A percentile compares a stretch with the other conserved stretches of the same genome.
These are phyloP conservation scores for Pogonomyrmex californicus DNA, from an alignment of 1,140 invertebrate species.

Conservation along the genomic window DNA sequence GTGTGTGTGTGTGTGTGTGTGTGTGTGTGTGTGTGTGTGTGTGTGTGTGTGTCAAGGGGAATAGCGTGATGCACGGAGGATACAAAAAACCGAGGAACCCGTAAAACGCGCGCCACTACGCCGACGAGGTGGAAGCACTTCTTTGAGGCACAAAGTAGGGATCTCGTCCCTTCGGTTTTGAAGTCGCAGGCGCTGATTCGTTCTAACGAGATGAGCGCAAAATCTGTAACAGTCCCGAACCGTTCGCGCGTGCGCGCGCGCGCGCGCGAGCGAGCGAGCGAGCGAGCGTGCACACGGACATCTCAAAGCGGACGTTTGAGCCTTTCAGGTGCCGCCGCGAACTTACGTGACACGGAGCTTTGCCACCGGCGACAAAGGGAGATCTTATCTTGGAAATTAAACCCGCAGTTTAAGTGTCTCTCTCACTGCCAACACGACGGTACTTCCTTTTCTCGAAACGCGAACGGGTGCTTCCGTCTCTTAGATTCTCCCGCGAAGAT, in stretches of 20 bases:
- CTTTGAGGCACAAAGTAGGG: conserved; percentile 52
- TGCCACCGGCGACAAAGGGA: conserved; percentile 37
- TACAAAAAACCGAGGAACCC: conserved; percentile 44
- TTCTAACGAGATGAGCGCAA: conserved; percentile 60
- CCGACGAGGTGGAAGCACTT: conserved; percentile 48
- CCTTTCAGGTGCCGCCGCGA: conserved; percentile 42
- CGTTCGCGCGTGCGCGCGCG: not conserved
- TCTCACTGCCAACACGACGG: conserved; percentile 16
- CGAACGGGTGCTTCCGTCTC: conserved; percentile 19
- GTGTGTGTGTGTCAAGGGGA: conserved; percentile 10
- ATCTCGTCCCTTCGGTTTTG: conserved; percentile 41
- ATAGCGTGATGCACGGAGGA: not conserved
- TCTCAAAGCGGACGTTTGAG: conserved; percentile 56
- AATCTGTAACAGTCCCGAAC: conserved; percentile 42
- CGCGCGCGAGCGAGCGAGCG: not conserved
- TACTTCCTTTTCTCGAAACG: conserved; percentile 41
- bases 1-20: no score
- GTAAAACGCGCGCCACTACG: conserved; percentile 30
- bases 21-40: no score
- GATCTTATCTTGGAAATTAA: conserved; percentile 59
- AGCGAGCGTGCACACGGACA: not conserved
- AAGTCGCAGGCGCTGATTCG: conserved; percentile 47
- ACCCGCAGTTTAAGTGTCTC: conserved; percentile 55
- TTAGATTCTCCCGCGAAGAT: conserved; percentile 50
- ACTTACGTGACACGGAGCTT: conserved; percentile 50